Conservation (phyloP, 2,888 invertebrate species). For the Temnothorax rugatulus region DNA sequence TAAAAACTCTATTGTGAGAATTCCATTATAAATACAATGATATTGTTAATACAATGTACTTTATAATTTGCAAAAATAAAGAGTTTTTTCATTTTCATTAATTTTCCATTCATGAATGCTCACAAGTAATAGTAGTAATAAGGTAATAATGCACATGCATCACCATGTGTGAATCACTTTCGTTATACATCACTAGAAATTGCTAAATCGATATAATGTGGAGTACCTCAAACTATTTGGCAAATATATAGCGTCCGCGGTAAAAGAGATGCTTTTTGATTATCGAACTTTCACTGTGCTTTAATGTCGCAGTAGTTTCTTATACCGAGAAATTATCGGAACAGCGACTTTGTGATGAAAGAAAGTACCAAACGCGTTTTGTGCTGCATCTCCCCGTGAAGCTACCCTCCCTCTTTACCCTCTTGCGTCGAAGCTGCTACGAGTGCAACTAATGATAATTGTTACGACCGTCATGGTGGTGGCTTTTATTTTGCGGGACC, state of each 20-base stretch:
- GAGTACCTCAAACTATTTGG: background rate
- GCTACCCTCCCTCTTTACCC: background rate
- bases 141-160: background rate
- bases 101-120: background rate
- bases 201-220: background rate
- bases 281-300: constrained; percentile 44
- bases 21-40: background rate
- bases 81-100: background rate
- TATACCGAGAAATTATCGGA: constrained; percentile 63
- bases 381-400: constrained; percentile 67
- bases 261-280: constrained; percentile 8
- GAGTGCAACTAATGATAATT: constrained; percentile 84
- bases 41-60: background rate
- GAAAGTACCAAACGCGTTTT: constrained; percentile 68
- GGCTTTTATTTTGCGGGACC: constrained; percentile 80
- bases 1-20: background rate
- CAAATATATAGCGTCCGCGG: background rate
- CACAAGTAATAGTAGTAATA: background rate
- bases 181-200: no score
- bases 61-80: constrained; percentile 12
- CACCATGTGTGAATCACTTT: background rate
- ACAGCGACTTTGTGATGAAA: constrained; percentile 60
- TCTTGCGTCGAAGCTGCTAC: constrained; percentile 61
- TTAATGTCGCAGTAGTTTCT: constrained; percentile 59
- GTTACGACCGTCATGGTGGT: constrained; percentile 76